Percentiles rank a stretch among this genome's conserved stretches.
Evolutionary conservation across 2,797 vertebrate species (phyloP).

Genomic region (Kryptopterus vitreolus): DNA sequence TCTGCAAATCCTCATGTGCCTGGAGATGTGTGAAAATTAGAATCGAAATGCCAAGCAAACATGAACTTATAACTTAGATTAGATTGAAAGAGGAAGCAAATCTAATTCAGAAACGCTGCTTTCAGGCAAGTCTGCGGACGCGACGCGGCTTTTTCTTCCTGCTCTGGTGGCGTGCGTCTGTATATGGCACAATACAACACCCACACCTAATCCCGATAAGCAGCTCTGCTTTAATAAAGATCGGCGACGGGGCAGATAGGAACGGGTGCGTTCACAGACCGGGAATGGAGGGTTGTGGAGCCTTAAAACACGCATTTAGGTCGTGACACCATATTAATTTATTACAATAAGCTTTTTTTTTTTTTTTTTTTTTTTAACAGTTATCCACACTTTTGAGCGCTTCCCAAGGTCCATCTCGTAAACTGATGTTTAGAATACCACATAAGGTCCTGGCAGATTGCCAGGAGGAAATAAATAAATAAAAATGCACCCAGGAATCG

Average conservation of each 20-base stretch:
- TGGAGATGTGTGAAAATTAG: conserved; percentile 57
- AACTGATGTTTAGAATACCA: too few relatives aligned
- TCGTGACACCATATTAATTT: too few relatives aligned
- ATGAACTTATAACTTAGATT: conserved; percentile 45
- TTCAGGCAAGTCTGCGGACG: conserved; percentile 19
- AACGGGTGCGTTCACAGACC: not conserved
- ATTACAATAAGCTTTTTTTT: too few relatives aligned
- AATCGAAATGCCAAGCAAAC: conserved; percentile 62
- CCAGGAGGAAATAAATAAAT: too few relatives aligned
- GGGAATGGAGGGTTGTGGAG: conserved; percentile 7
- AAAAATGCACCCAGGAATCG: too few relatives aligned
- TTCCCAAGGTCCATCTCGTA: too few relatives aligned
- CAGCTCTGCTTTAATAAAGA: conserved; percentile 35
- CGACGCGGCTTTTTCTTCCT: conserved; percentile 4
- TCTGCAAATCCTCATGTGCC: conserved; percentile 54
- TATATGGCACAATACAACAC: conserved; percentile 14
- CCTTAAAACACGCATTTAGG: conserved; percentile 17
- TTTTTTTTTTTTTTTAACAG: too few relatives aligned
- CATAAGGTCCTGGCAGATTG: too few relatives aligned
- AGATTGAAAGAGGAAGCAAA: conserved; percentile 56
- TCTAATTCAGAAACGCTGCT: conserved; percentile 43
- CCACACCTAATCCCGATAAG: conserved; percentile 20
- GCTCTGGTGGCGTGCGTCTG: not conserved
- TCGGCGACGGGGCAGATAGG: conserved; percentile 15
- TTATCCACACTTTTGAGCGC: too few relatives aligned